These are phyloP conservation scores for Gopherus flavomarginatus DNA, from an alignment of 2,113 vertebrate species.

Conservation along the genomic window DNA sequence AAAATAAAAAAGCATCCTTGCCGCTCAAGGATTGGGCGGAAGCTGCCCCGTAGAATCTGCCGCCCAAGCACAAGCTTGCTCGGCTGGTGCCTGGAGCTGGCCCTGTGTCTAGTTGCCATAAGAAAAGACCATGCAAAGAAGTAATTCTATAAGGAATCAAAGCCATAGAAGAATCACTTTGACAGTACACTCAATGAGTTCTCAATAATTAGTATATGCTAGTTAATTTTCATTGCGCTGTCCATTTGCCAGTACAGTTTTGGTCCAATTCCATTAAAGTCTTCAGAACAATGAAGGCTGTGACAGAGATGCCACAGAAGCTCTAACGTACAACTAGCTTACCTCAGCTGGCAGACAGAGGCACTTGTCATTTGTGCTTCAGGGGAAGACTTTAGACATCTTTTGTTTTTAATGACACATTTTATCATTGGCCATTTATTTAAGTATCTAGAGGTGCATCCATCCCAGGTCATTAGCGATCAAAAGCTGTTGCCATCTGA, in stretches of 20 bases:
- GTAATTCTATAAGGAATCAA: not conserved
- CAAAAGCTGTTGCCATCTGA: not conserved
- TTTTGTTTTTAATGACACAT: not conserved
- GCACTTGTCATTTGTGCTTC: not conserved
- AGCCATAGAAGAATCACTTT: not conserved
- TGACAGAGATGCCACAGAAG: not conserved
- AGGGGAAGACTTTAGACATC: not conserved
- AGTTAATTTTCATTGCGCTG: not conserved
- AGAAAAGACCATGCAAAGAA: too few relatives aligned
- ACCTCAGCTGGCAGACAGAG: not conserved
- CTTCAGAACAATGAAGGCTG: not conserved
- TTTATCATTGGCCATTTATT: not conserved
- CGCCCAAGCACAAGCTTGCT: too few relatives aligned
- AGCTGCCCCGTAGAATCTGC: too few relatives aligned
- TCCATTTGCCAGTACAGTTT: not conserved
- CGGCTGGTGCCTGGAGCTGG: too few relatives aligned
- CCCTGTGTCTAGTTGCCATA: not conserved
- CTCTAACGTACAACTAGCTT: not conserved
- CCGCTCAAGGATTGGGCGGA: too few relatives aligned
- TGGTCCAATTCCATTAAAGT: not conserved
- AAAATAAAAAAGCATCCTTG: too few relatives aligned
- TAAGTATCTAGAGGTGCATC: not conserved
- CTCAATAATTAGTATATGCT: not conserved
- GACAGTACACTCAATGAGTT: not conserved
- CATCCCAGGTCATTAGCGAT: not conserved